Evolutionary conservation across 53 echinoderm and acorn worm genomes (phyloP), one percentile per base, ranked within the genome.

Genomic region (Holothuria leucospilota): DNA sequence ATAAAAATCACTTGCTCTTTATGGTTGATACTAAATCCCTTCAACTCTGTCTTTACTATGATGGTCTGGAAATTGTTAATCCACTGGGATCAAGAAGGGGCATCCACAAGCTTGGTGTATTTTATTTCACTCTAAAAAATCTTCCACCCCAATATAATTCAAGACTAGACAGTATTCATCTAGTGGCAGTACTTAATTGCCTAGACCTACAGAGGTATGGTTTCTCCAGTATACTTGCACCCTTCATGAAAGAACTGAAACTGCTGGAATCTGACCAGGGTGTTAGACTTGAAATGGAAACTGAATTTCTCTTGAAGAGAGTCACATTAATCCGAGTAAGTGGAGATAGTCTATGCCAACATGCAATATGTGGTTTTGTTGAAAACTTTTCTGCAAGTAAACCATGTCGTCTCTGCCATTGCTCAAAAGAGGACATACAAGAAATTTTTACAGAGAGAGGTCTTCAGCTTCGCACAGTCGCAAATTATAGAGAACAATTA

Each of bases 61-160:
- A 90, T 82, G 90, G 86, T 40, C 78, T 59, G 38, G 90, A 90
- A 21, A 86, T 90, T 28, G 80, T 79, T 39, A 90, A 90, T 86
- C 90, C 90, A 0, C 69, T 90, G 29, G 90, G 90, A 46, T 68
- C 90, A 10, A 86, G 78, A 28, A 68, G 82, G 29, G 90, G 90
- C n/a, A 82, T 90, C 67, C 86, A 90, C 30, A 90, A 90, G 51
- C 79, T 90, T 8, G 86, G 90, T 15, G 86, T 63, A 21, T 39
- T 90, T 20, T 90, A 90, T 56, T 90, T 75, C 53, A 85, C 90
- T 53, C 80, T 90, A 25, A 74, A 90, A 46, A 90, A 90, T 38
- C 74, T 90, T 25, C 85, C 65, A 52, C 80, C 90, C 20, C 71
- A 30, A 39, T 79, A 70, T 18, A 89, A 89, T 85, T 63, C 85